Evolutionary conservation across 2,113 vertebrate species (phyloP).

Genomic region (Tenebrosternarchus preto): DNA sequence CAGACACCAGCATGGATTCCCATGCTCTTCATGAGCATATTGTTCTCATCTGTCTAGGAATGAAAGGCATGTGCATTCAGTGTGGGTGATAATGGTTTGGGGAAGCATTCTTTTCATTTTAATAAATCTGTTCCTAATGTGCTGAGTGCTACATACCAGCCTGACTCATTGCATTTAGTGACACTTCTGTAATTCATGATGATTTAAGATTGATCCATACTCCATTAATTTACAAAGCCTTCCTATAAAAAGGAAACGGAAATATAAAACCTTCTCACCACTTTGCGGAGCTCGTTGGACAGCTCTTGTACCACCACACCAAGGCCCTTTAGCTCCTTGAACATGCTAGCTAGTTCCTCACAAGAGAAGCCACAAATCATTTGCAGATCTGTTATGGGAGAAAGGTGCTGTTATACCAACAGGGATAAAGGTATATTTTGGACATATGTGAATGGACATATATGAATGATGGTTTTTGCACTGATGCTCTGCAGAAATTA

Average conservation of each 20-base stretch:
- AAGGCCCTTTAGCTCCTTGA: constrained; percentile 89
- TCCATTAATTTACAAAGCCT: not conserved
- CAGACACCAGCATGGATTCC: constrained; percentile 81
- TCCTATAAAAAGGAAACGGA: not conserved
- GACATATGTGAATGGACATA: not conserved
- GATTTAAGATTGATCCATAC: no score
- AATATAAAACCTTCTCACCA: constrained; percentile 76
- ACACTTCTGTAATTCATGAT: no score
- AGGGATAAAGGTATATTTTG: not conserved
- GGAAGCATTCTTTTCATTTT: not conserved
- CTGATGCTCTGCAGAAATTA: not conserved
- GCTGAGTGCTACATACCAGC: no score
- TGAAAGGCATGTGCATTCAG: not conserved
- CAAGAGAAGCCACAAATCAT: constrained; percentile 96
- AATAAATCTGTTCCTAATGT: not conserved
- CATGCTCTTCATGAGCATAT: constrained; percentile 75
- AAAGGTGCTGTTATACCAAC: constrained; percentile 10
- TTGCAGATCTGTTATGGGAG: constrained; percentile 78
- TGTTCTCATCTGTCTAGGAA: constrained; percentile 85
- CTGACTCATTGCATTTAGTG: no score
- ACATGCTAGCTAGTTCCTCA: constrained; percentile 90
- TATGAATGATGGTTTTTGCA: constrained; percentile 10
- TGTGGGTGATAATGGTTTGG: not conserved
- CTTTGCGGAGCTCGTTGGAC: constrained; percentile 86
- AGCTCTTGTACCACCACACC: constrained; percentile 89